Evolutionary conservation across 2,113 vertebrate species (phyloP).

Genomic region (Motacilla tschutschensis): DNA sequence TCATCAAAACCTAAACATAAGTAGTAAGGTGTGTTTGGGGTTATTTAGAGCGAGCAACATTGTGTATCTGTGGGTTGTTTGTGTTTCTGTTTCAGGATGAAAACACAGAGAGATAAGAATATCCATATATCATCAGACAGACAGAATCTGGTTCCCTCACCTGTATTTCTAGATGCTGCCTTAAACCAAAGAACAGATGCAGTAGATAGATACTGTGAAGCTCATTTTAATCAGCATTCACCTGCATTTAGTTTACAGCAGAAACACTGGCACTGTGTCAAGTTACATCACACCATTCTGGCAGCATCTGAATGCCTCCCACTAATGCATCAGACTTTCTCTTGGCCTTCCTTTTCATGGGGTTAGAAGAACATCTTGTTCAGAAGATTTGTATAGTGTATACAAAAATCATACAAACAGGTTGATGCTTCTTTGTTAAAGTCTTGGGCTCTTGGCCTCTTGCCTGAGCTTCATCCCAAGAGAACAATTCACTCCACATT

Average conservation of each 20-base stretch:
- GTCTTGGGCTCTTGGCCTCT: neutral
- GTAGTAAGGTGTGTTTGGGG: neutral
- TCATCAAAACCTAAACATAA: neutral
- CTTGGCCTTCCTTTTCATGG: slow-evolving; percentile 7
- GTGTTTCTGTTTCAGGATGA: neutral
- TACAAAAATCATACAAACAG: slow-evolving; percentile 23
- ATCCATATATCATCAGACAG: neutral
- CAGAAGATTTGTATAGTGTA: neutral
- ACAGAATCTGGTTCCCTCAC: neutral
- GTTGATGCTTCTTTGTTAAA: slow-evolving; percentile 21
- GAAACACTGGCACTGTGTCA: neutral
- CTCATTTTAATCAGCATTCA: slow-evolving; percentile 18
- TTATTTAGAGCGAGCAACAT: neutral
- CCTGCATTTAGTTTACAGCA: slow-evolving; percentile 9
- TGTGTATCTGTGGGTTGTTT: neutral
- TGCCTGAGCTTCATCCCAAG: neutral
- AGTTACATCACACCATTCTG: neutral
- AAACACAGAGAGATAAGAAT: neutral
- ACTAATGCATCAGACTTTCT: neutral
- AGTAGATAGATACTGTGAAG: neutral
- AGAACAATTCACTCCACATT: neutral
- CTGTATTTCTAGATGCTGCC: neutral
- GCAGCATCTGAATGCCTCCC: slow-evolving; percentile 19
- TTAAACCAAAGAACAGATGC: slow-evolving; percentile 3
- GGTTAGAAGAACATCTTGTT: slow-evolving; percentile 37